Base-by-base conservation (phyloP, 2,888 invertebrate species). In the Platerodrilus igneus region DNA sequence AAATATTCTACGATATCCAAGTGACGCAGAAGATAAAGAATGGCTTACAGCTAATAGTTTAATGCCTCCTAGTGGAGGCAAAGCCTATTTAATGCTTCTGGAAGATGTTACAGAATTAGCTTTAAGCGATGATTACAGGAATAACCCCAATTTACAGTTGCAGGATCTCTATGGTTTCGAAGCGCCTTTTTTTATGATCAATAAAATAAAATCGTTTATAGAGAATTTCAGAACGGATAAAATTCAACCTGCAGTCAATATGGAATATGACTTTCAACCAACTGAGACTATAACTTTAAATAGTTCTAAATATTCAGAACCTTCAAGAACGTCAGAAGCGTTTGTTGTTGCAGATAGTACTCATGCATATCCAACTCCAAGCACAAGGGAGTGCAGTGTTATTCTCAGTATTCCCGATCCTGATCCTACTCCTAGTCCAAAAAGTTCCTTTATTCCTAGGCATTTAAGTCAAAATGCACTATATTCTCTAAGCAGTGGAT, bases 21-120 rank as follows among this genome's bases (percentile, higher is more conserved):
- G 86, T 3, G 88, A 88, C 58, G 79, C 80, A 33, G 82, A 83
- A 46, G 88, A 88, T 59, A 86, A 86, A 59, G 83, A 85, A 57
- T 87, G 86, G 86, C 73, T 88, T 32, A 78, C 82, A 25, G 81
- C 80, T 45, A 81, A 84, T 55, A 82, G 82, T 57, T 68, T 84
- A 44, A 85, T 84, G 67, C 84, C 86, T 43, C 81, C 84, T 18
- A 83, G 83, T 37, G 85, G 86, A 1, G 86, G 86, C 3, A 83
- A 83, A 67, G 85, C 86, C 2, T 86, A 86, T 56, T 76, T 88
- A 48, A 77, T 88, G 76, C 75, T 87, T 10, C 67, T 86, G 41
- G 83, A 86, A 57, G 88, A 88, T 57, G 83, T 87, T 28, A 75
- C 79, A 65, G 84, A 86, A 57, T 68, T 88, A 37, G 80, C 83